Conservation (phyloP, 2,797 vertebrate genomes). For the Argyrosomus regius region DNA sequence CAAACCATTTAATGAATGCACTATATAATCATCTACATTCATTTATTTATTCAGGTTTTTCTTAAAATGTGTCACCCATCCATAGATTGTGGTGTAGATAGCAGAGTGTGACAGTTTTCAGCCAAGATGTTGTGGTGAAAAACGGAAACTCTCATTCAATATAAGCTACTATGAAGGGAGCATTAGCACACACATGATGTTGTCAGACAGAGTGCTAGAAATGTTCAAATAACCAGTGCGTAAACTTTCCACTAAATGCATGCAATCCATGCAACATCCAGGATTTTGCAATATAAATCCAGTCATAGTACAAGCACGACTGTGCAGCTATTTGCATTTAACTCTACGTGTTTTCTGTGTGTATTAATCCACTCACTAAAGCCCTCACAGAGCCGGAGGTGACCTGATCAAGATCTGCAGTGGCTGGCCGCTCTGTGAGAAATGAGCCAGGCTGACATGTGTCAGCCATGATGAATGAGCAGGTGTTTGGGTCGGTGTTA, state of each 20-base stretch:
- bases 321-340: constrained; percentile 40
- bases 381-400: constrained; percentile 58
- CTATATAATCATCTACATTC: not conserved
- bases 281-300: constrained; percentile 26
- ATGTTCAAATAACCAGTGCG: not conserved
- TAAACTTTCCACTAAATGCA: not conserved
- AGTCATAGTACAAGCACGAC: constrained; percentile 1
- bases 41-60: not conserved
- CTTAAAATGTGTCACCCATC: not conserved
- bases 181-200: not conserved
- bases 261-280: not conserved
- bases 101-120: not conserved
- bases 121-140: not conserved
- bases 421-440: constrained; percentile 60
- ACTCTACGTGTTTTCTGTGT: constrained; percentile 41
- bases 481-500: constrained; percentile 80
- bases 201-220: constrained; percentile 11
- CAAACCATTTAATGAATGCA: not conserved
- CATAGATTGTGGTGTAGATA: not conserved
- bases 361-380: constrained; percentile 47
- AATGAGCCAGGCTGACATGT: constrained; percentile 72
- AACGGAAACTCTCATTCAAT: not conserved
- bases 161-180: not conserved
- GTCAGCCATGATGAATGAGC: constrained; percentile 77
- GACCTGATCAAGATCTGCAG: constrained; percentile 73